These are phyloP conservation scores for Chunga burmeisteri DNA, from an alignment of 2,113 vertebrate genomes.

Conservation along the genomic window DNA sequence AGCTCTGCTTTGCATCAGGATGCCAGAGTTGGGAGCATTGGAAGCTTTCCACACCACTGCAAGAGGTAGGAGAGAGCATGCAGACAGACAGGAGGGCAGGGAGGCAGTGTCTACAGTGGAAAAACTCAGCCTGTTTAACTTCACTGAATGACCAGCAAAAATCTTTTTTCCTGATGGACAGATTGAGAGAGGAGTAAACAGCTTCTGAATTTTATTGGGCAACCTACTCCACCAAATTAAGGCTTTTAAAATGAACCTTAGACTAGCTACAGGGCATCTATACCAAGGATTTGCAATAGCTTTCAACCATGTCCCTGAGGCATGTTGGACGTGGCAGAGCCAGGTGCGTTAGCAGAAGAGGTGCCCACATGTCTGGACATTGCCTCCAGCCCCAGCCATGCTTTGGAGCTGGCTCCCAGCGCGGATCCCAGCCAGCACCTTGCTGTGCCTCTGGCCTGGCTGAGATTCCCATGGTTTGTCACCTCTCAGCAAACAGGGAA, in stretches of 20 bases:
- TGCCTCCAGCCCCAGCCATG: neutral
- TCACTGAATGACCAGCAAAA: neutral
- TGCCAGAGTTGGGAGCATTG: neutral
- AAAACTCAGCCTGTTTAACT: neutral
- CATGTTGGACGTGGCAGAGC: accelerated
- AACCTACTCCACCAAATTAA: neutral
- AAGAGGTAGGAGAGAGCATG: neutral
- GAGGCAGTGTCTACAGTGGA: neutral
- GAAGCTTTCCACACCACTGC: neutral
- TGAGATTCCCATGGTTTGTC: neutral
- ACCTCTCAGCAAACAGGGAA: neutral
- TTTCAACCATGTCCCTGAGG: neutral
- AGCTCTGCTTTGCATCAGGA: neutral
- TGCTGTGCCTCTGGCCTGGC: neutral
- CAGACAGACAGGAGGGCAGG: neutral
- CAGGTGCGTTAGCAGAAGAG: neutral
- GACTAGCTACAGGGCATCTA: neutral
- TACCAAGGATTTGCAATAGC: neutral
- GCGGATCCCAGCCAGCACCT: neutral
- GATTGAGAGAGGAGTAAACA: neutral
- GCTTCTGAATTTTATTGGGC: neutral
- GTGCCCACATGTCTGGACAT: neutral
- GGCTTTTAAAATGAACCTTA: neutral
- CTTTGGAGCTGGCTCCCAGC: neutral
- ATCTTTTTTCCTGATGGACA: neutral